These are phyloP conservation scores for Bambusicola thoracicus DNA, from an alignment of 2,113 vertebrate genomes.

Conservation along the genomic window DNA sequence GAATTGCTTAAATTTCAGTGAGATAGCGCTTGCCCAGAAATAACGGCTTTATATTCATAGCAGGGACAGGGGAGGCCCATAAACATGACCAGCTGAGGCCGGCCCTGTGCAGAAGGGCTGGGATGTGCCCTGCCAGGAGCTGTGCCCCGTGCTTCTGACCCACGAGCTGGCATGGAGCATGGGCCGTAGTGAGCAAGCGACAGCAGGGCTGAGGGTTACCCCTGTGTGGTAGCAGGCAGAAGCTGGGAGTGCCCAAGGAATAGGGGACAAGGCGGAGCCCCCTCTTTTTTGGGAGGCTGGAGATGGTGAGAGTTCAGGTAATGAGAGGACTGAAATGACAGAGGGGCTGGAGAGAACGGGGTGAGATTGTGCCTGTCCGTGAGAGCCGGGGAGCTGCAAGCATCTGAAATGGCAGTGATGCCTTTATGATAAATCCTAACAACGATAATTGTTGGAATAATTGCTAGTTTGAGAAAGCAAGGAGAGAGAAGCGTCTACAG, in stretches of 20 bases:
- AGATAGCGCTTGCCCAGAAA: constrained; percentile 47
- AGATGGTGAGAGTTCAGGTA: not conserved
- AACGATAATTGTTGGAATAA: constrained; percentile 22
- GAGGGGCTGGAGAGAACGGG: not conserved
- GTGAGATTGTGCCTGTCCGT: not conserved
- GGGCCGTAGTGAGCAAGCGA: accelerated
- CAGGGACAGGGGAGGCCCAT: not conserved
- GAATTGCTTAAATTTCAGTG: constrained; percentile 63
- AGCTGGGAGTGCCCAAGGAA: not conserved
- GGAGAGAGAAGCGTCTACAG: constrained; percentile 23
- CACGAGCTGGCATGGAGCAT: accelerated
- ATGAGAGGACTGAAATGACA: not conserved
- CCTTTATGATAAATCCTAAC: constrained; percentile 5
- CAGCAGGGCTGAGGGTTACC: not conserved
- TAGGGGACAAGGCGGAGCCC: not conserved
- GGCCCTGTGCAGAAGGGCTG: not conserved
- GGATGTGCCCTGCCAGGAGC: not conserved
- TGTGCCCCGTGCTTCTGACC: not conserved
- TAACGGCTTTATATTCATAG: not conserved
- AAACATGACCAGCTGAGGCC: not conserved
- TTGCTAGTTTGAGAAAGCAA: constrained; percentile 26
- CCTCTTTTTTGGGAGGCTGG: not conserved
- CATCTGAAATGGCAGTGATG: not conserved
- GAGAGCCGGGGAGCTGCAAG: not conserved
- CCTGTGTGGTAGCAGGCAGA: not conserved